phyloP scores from a whole-genome alignment of 30 jellyfish, hydroid and myxozoan genomes.

The Chironex yamaguchii region DNA sequence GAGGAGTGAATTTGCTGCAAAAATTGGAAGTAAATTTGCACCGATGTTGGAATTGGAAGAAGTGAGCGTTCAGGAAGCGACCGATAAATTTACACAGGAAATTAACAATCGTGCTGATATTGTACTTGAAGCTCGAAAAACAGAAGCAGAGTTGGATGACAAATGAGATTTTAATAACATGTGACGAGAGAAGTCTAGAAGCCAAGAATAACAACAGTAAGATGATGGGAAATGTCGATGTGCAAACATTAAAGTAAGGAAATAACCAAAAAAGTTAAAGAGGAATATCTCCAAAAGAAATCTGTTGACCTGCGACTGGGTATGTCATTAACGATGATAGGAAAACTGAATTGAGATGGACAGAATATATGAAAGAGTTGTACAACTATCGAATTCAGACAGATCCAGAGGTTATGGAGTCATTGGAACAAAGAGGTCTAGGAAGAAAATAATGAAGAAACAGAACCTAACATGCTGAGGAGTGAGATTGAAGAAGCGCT shows the following conservation, averaged over 20 bases:
- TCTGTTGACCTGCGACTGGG: constrained; percentile 34
- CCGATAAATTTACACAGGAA: constrained; percentile 28
- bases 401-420: constrained; percentile 5
- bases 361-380: constrained; percentile 38
- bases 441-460: neutral
- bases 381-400: constrained; percentile 39
- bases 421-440: neutral
- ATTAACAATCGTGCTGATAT: constrained; percentile 34
- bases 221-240: too few relatives aligned
- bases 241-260: too few relatives aligned
- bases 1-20: neutral
- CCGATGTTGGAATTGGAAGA: constrained; percentile 35
- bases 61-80: constrained; percentile 5
- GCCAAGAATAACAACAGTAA: constrained; percentile 11
- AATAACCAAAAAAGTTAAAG: constrained; percentile 39
- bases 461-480: constrained; percentile 21
- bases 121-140: constrained; percentile 20
- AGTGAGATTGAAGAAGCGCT: constrained; percentile 49
- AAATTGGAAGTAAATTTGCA: constrained; percentile 31
- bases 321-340: constrained; percentile 17
- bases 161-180: constrained; percentile 26
- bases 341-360: constrained; percentile 44
- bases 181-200: constrained; percentile 28
- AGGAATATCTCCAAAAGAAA: constrained; percentile 4
- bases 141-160: constrained; percentile 58